Evolutionary conservation across 2,888 invertebrate species (phyloP), one percentile per base, ranked within the genome.

Genomic region (Hypercompe scribonia): DNA sequence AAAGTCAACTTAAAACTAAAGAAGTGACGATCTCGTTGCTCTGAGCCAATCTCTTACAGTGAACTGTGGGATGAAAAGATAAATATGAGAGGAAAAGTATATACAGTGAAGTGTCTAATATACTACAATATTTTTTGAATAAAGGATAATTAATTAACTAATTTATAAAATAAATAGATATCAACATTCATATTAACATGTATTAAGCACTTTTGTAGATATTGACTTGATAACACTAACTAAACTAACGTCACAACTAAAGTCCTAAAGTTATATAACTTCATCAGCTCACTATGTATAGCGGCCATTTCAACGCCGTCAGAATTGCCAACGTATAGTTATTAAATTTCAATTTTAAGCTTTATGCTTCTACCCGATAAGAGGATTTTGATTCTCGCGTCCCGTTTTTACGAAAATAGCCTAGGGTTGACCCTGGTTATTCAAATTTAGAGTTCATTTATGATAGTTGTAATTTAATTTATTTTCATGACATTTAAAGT

Each of bases 341-440:
- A 90, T 92, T 89, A 91, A 92, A 91, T 92, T 90, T 87, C 89
- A 90, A 92, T 92, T 92, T 92, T 88, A 91, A 93, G 91, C 93
- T 91, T 90, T 90, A 88, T 91, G 92, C 90, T 87, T 81, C 85
- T 79, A 85, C 75, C 81, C 86, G 92, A 92, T 94, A 93, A 93
- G 90, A 87, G 92, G 92, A 93, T 94, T 93, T 91, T 90, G 89
- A 91, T 92, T 88, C 84, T 77, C 82, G 75, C 85, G 75, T 81
- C 76, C 79, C 85, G 84, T 89, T 90, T 91, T 90, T 89, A 82
- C 82, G 84, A 84, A 81, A 83, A 82, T 42, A 81, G 81, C 77
- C 65, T 78, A 89, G 88, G 87, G 88, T 50, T 87, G 82, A 71
- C 76, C 11, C 39, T 63, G 18, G 11, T 61, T 34, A 5, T 34